Evolutionary conservation across 2,888 invertebrate species (phyloP), one percentile per base, ranked within the genome.

Genomic region (Entomobrya multifasciata): DNA sequence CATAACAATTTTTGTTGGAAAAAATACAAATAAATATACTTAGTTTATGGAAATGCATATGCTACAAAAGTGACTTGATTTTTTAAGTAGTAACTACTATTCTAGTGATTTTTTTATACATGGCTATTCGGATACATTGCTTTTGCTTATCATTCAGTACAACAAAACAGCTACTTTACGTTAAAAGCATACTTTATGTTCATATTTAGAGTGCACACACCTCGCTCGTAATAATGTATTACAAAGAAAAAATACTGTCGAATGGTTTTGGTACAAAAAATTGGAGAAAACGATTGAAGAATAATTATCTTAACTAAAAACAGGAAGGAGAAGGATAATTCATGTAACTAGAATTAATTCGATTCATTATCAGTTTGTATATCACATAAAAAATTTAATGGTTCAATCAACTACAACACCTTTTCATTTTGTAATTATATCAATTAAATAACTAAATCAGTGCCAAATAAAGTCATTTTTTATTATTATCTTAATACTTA

Each of bases 351-450:
- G 47, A 72, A 36, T 60, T 83, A 83, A 83, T 83, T 83, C 83
- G 83, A 83, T 83, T 20, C 67, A 57, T 83, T 83, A 83, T 57
- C 74, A 83, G 74, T 65, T 83, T 76, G 74, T 74, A 65, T 83
- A 65, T 65, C 83, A 83, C 83, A 83, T n/a, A n/a, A 83, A 60
- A 27, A 65, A 65, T 65, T 20, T 41, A 65, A 41, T 65, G 65
- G 65, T 65, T 15, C 65, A n/a, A n/a, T n/a, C n/a, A n/a, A n/a
- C n/a, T n/a, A n/a, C n/a, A n/a, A n/a, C n/a, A n/a, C n/a, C n/a
- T n/a, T n/a, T n/a, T n/a, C n/a, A n/a, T n/a, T n/a, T n/a, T n/a
- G n/a, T n/a, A n/a, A n/a, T n/a, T n/a, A n/a, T n/a, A n/a, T n/a
- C n/a, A n/a, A n/a, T n/a, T n/a, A n/a, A n/a, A n/a, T n/a, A n/a